Conservation (phyloP, 2,888 invertebrate species). For the Keiferia lycopersicella region DNA sequence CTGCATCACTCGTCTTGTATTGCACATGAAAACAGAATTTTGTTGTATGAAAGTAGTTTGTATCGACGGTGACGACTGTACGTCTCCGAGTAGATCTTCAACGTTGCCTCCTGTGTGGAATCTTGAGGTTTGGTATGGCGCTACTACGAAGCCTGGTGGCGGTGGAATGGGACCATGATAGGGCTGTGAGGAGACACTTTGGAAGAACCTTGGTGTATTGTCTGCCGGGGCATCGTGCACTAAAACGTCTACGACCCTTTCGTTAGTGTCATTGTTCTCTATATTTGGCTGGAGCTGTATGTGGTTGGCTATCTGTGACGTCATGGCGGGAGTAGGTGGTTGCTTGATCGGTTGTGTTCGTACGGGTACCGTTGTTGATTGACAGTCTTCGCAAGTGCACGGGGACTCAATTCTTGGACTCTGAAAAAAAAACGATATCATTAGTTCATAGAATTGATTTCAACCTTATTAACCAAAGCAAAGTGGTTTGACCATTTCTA, state of each 20-base stretch:
- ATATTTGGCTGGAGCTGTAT: conserved; percentile 43
- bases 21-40: conserved; percentile 77
- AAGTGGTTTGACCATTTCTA: too few relatives aligned
- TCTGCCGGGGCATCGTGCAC: conserved; percentile 72
- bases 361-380: conserved; percentile 46
- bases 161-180: conserved; percentile 61
- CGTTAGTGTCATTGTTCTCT: conserved; percentile 54
- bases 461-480: too few relatives aligned
- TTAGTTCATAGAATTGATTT: not conserved
- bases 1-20: conserved; percentile 67
- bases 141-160: conserved; percentile 70
- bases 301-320: conserved; percentile 48
- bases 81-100: conserved; percentile 85
- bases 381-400: conserved; percentile 74
- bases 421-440: conserved; percentile 52
- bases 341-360: conserved; percentile 37
- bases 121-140: conserved; percentile 65
- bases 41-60: conserved; percentile 75
- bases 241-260: conserved; percentile 70
- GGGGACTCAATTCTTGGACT: conserved; percentile 67
- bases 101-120: conserved; percentile 84
- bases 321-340: conserved; percentile 43
- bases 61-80: conserved; percentile 76
- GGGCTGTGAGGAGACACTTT: conserved; percentile 69
- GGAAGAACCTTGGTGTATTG: conserved; percentile 65